Evolutionary conservation across 2,113 vertebrate genomes (phyloP), one percentile per base, ranked within the genome.

Genomic region (Brienomyrus longianalis): DNA sequence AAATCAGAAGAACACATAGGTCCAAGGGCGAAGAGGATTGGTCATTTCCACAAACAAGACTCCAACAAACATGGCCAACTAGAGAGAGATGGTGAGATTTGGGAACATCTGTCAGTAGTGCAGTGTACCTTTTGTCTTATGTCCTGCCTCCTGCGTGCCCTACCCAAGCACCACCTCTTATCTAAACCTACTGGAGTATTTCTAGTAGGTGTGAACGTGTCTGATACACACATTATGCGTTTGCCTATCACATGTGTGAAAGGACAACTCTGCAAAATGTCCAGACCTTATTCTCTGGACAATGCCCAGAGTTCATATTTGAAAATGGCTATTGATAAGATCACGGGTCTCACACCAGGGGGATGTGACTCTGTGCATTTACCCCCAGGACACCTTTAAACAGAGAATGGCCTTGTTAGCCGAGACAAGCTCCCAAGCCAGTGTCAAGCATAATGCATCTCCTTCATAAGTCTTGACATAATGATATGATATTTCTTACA

Each of bases 271-370:
- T 62, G 21, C 56, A 59, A 23, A 59, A 59, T 59, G 56, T 59
- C 21, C 56, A 23, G 56, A 23, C 56, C 56, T 62, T 8, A 62
- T 62, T 62, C 56, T 62, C 23, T n/a, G 56, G 23, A n/a, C 56
- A n/a, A 8, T 62, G 56, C 2, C 56, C 56, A 8, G 23, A 62
- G 23, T n/a, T 62, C 23, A 62, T 62, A n/a, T n/a, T 62, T 62
- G 23, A 62, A n/a, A 62, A n/a, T 62, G 23, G 56, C 56, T 62
- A n/a, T 31, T 56, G 88, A 62, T 89, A 89, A 48, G 52, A 89
- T 85, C 77, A 85, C 27, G 35, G 70, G 8, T 39, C n/a, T 13
- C 31, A 89, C 19, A 45, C 39, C 23, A 47, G 1, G 62, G 52
- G 43, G 52, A 47, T 31, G 50, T 84, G 88, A 83, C 80, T 89